Base-by-base conservation (phyloP, 2,888 invertebrate genomes). In the Selenia dentaria region DNA sequence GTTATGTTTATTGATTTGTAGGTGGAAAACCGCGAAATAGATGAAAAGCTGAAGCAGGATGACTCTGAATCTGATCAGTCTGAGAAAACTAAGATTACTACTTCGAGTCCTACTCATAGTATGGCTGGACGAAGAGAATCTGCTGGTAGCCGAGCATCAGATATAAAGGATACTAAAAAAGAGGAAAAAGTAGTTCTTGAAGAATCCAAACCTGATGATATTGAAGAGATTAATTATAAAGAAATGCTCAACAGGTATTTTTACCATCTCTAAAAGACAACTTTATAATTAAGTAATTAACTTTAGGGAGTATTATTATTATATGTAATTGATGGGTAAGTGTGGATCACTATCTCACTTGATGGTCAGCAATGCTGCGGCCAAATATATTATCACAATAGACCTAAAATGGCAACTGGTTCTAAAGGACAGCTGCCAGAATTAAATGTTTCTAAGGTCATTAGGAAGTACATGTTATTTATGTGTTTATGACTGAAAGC, bases 11-110 rank as follows among this genome's bases (percentile, higher is more conserved):
- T 82, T 54, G 76, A 79, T 81, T 65, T 57, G 39, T 59, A 90
- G 90, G 80, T 79, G 32, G 90, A 90, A 67, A 84, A 75, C 70
- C 86, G 87, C 64, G 94, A 94, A 79, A 77, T 93, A 66, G 94
- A 94, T 59, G 94, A 94, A 59, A 94, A 94, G 65, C 88, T 92
- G 48, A 93, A 92, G 74, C 79, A 91, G 41, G 94, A 94, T 51
- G 94, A 93, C 67, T 93, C 92, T 59, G 90, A 91, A 52, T 92
- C 93, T 1, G 94, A 94, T 66, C 90, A 92, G 33, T 92, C 93
- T 12, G 94, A 94, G 47, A 93, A 91, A 70, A 92, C 91, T 45
- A 94, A 93, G 68, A 76, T 92, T 12, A 84, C 88, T 3, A 80
- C 91, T 3, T 92, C 92, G 6, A 94, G 94, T 61, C 94, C 93